Percentiles rank a stretch among this genome's conserved stretches.
These are phyloP conservation scores for Decapterus maruadsi DNA, from an alignment of 2,797 vertebrate species.

Conservation along the genomic window DNA sequence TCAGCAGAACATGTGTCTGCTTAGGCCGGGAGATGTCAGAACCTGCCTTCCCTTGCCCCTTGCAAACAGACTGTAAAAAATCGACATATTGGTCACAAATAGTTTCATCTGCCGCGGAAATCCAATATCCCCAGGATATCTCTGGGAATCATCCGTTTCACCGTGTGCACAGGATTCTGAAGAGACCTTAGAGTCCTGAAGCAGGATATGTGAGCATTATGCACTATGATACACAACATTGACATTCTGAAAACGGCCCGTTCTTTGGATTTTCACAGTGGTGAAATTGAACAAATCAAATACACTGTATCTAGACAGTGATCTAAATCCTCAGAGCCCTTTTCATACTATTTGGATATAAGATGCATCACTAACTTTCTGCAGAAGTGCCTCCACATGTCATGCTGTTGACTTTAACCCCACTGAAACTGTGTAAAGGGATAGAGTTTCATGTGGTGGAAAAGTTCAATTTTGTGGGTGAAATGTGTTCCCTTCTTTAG, in stretches of 20 bases:
- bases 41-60: constrained; percentile 41
- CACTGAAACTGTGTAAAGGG: constrained; percentile 52
- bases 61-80: constrained; percentile 71
- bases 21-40: constrained; percentile 64
- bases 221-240: constrained; percentile 78
- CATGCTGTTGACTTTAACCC: constrained; percentile 72
- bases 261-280: constrained; percentile 74
- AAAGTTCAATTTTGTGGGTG: constrained; percentile 62
- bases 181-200: constrained; percentile 77
- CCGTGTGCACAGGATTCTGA: constrained; percentile 72
- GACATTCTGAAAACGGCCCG: constrained; percentile 74
- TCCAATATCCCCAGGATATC: constrained; percentile 83
- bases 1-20: constrained; percentile 77
- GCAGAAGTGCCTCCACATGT: constrained; percentile 72
- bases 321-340: constrained; percentile 81
- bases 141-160: constrained; percentile 79
- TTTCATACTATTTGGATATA: constrained; percentile 79
- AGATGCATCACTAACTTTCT: constrained; percentile 76
- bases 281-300: constrained; percentile 83
- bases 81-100: constrained; percentile 81
- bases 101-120: constrained; percentile 80
- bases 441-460: constrained; percentile 62
- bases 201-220: constrained; percentile 77
- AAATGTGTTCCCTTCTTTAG: constrained; percentile 39
- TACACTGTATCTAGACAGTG: constrained; percentile 74